phyloP scores from a whole-genome alignment of 2,113 vertebrate genomes.

The Antennarius striatus region DNA sequence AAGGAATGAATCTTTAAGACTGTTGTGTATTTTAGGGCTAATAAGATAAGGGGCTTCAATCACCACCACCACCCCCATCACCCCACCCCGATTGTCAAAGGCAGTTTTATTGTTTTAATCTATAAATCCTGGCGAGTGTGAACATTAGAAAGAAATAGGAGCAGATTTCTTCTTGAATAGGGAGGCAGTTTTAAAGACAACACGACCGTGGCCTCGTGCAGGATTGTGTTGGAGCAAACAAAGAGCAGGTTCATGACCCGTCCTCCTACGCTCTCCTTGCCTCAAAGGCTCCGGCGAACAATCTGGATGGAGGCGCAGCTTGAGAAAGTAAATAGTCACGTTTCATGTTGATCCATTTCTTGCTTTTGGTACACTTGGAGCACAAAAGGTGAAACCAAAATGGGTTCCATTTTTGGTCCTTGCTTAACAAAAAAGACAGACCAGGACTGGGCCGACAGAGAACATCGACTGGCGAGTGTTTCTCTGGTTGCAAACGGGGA shows the following conservation, averaged over 20 bases:
- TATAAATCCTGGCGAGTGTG: background rate
- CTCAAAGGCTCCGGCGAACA: slow-evolving; percentile 38
- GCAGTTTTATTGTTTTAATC: slow-evolving; percentile 16
- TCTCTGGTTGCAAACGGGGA: slow-evolving; percentile 1
- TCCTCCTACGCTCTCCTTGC: slow-evolving; percentile 62
- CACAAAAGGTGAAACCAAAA: slow-evolving; percentile 12
- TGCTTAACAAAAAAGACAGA: background rate
- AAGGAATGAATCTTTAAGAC: background rate
- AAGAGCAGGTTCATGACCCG: slow-evolving; percentile 59
- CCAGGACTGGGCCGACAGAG: background rate
- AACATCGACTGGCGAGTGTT: background rate
- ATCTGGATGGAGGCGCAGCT: slow-evolving; percentile 29
- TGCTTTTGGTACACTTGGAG: background rate
- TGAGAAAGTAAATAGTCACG: slow-evolving; percentile 29
- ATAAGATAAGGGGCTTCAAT: slow-evolving; percentile 26
- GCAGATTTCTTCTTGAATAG: slow-evolving; percentile 3
- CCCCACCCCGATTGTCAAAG: slow-evolving; percentile 19
- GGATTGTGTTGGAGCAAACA: slow-evolving; percentile 49
- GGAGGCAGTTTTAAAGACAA: background rate
- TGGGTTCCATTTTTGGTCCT: background rate
- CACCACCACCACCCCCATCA: background rate
- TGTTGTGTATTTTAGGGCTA: slow-evolving; percentile 23
- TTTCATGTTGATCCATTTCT: background rate
- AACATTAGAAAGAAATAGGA: background rate
- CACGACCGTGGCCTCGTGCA: slow-evolving; percentile 20